phyloP scores from a whole-genome alignment of 2,888 invertebrate species.

The Drosophila cognata region DNA sequence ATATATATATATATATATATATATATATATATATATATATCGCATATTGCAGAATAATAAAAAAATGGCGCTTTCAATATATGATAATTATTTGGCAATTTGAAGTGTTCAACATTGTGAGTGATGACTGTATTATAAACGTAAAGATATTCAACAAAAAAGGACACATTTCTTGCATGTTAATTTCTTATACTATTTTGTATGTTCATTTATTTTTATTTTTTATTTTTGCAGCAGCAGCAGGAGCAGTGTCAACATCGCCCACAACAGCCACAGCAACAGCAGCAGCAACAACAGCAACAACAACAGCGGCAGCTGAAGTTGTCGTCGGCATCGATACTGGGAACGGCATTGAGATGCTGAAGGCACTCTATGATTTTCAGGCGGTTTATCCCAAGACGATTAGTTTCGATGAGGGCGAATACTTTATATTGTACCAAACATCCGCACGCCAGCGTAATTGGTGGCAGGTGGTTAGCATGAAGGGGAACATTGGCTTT shows the following conservation, averaged over 20 bases:
- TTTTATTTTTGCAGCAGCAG: slow-evolving; percentile 21
- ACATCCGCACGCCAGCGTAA: slow-evolving; percentile 91
- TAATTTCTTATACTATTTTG: background rate
- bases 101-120: background rate
- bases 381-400: slow-evolving; percentile 94
- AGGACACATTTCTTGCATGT: slow-evolving; percentile 7
- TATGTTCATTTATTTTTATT: background rate
- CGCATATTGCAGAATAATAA: background rate
- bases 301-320: slow-evolving; percentile 18
- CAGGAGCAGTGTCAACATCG: slow-evolving; percentile 53
- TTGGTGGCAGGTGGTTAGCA: slow-evolving; percentile 96
- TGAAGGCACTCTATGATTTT: slow-evolving; percentile 93
- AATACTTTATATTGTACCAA: slow-evolving; percentile 92
- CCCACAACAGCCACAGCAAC: slow-evolving; percentile 40
- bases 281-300: slow-evolving; percentile 21
- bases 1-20: background rate
- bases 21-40: background rate
- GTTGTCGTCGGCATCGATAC: slow-evolving; percentile 26
- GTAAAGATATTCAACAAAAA: slow-evolving; percentile 18
- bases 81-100: background rate
- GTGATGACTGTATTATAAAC: slow-evolving; percentile 10
- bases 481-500: slow-evolving; percentile 92
- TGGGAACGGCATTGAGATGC: slow-evolving; percentile 88
- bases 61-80: background rate
- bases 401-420: slow-evolving; percentile 91